Conservation (phyloP, 2,113 vertebrate genomes). For the Ailuropoda melanoleuca region DNA sequence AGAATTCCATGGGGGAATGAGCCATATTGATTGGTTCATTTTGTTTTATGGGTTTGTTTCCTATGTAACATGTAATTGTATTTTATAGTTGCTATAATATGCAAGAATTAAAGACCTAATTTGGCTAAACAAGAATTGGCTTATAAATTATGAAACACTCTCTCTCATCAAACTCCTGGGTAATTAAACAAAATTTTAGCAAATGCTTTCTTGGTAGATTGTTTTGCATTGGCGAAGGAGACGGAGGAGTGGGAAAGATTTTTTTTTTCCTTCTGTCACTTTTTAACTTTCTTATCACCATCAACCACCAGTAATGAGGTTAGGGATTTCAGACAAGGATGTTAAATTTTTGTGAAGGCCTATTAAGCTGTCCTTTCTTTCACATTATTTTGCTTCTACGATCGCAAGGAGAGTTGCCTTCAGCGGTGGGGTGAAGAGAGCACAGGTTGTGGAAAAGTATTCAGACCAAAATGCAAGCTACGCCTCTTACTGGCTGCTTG, state of each 20-base stretch:
- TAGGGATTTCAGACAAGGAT: constrained; percentile 41
- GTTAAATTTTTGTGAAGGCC: constrained; percentile 54
- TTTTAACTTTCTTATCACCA: constrained; percentile 53
- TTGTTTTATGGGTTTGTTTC: constrained; percentile 77
- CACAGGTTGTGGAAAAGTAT: neutral
- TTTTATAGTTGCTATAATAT: constrained; percentile 74
- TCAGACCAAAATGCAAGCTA: neutral
- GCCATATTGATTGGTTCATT: constrained; percentile 70
- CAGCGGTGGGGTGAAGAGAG: neutral
- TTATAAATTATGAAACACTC: constrained; percentile 76
- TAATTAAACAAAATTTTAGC: constrained; percentile 69
- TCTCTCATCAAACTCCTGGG: constrained; percentile 54
- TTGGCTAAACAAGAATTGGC: constrained; percentile 69
- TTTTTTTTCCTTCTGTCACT: neutral
- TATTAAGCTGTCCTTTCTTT: constrained; percentile 50
- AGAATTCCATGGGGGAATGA: constrained; percentile 59
- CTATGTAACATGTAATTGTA: constrained; percentile 76
- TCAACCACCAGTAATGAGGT: constrained; percentile 41
- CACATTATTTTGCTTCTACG: constrained; percentile 47
- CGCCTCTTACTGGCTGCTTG: neutral
- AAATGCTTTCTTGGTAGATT: constrained; percentile 46
- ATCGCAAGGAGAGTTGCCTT: constrained; percentile 15
- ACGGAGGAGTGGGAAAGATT: neutral
- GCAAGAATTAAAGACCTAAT: constrained; percentile 77
- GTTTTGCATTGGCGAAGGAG: neutral